These are phyloP conservation scores for Anthoscopus minutus DNA, from an alignment of 2,113 vertebrate species.

Conservation along the genomic window DNA sequence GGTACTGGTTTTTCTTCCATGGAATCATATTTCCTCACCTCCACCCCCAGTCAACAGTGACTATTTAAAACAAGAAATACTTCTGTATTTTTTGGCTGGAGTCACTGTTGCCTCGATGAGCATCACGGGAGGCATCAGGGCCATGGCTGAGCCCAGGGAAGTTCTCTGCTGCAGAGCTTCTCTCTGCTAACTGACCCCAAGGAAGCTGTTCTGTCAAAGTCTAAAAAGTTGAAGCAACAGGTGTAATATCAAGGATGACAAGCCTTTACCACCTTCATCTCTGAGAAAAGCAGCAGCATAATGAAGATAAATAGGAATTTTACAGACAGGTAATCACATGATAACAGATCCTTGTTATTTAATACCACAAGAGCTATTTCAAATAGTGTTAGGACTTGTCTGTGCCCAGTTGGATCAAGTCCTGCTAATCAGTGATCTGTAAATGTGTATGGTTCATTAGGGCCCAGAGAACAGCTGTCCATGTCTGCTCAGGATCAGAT, in stretches of 20 bases:
- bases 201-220: not conserved
- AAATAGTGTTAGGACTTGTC: constrained; percentile 61
- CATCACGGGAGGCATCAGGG: not conserved
- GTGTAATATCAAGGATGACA: constrained; percentile 16
- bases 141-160: not conserved
- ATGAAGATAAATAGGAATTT: constrained; percentile 73
- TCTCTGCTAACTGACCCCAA: not conserved
- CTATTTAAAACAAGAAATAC: not conserved
- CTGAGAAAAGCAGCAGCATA: constrained; percentile 23
- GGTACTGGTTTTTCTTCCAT: not conserved
- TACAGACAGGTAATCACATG: constrained; percentile 68
- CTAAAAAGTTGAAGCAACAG: constrained; percentile 3
- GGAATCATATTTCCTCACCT: not conserved
- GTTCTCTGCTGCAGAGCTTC: not conserved
- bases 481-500: constrained; percentile 17
- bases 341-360: constrained; percentile 68
- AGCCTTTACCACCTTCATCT: constrained; percentile 12
- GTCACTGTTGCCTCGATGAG: not conserved
- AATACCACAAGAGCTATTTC: constrained; percentile 56
- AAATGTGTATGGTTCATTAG: constrained; percentile 48
- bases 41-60: not conserved
- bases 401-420: constrained; percentile 27
- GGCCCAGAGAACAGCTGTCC: constrained; percentile 56
- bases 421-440: constrained; percentile 58
- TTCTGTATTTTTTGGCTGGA: not conserved